Evolutionary conservation across 2,113 vertebrate species (phyloP), one percentile per base, ranked within the genome.

Genomic region (Petromus typicus): DNA sequence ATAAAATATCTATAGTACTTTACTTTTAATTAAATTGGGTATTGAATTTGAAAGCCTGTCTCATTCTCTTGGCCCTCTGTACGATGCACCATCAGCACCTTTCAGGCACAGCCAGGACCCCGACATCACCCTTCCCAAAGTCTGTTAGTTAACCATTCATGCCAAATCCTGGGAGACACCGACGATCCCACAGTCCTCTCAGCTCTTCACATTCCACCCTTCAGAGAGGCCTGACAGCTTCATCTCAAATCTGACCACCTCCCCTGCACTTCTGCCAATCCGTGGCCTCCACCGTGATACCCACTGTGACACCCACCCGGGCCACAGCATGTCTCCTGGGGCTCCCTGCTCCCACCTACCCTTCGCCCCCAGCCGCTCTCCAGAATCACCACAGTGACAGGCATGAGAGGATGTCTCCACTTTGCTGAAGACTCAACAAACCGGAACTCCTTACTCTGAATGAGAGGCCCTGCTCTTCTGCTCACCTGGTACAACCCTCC

Each of bases 211-310:
- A 12, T 37, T 16, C 43, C n/a, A 0, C 27, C 67, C 51, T 43
- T 48, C 20, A 12, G 48, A 1, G 5, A 71, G 48, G 6, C 48
- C 89, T 48, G 20, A 51, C 45, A 25, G 1, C 64, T 48, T 40
- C 5, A 57, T 37, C 63, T 69, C 23, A n/a, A 6, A 12, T 34
- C 2, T 0, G 27, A 13, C 18, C 12, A 1, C 7, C 3, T 5
- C 67, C 8, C 11, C 43, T 90, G 61, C 48, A 14, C 10, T 30
- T 3, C 18, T 20, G 13, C 2, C 1, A 1, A 12, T 43, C 34
- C 22, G 17, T 11, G 0, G 0, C 48, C 14, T 48, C 20, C 10
- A 0, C 20, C 20, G n/a, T n/a, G n/a, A n/a, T n/a, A 1, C 3
- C 0, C 6, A 23, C 66, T 18, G 3, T 37, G 11, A 13, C 93